Base-by-base conservation (phyloP, 2,113 vertebrate species). In the Trichechus manatus region DNA sequence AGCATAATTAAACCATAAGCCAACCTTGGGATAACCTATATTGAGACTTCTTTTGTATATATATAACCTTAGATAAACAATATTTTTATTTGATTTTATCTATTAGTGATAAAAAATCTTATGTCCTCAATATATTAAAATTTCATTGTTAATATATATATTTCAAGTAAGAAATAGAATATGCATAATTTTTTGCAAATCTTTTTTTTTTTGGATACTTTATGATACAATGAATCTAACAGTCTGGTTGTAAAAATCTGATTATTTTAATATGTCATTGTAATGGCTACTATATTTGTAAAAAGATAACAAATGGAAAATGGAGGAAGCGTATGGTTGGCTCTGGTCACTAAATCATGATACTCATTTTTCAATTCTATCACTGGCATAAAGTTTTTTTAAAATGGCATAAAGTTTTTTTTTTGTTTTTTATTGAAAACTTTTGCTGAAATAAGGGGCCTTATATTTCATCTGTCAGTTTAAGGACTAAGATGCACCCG, bases 221-320 rank as follows among this genome's bases (percentile, higher is more conserved):
- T 47, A 68, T 93, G 64, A 63, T 53, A 72, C 17, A 79, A 47
- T 17, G 9, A 74, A 90, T 70, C 33, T 72, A 81, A 63, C 64
- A n/a, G 33, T 44, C 42, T 44, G 33, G 3, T 89, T 44, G 5
- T 70, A 53, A 59, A 59, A 88, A 42, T 75, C 36, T 42, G 72
- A 84, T 84, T 59, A 89, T 61, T 92, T 84, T 89, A 74, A 64
- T 87, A 87, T 64, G 91, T 64, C 87, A 14, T 81, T 81, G 19
- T 87, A 75, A 91, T 74, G 20, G 13, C 47, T 89, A 2, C 77
- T 78, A 31, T 39, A 89, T 78, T 84, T 89, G 23, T 25, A 88
- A 92, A 68, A 84, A 33, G 36, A 59, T 59, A 78, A 68, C 36
- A 84, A 33, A 68, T 63, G 8, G 19, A 82, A 78, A 39, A 39